Percentiles rank a stretch among this genome's conserved stretches.
phyloP scores from a whole-genome alignment of 2,888 invertebrate species.

The Pachymerium ferrugineum region DNA sequence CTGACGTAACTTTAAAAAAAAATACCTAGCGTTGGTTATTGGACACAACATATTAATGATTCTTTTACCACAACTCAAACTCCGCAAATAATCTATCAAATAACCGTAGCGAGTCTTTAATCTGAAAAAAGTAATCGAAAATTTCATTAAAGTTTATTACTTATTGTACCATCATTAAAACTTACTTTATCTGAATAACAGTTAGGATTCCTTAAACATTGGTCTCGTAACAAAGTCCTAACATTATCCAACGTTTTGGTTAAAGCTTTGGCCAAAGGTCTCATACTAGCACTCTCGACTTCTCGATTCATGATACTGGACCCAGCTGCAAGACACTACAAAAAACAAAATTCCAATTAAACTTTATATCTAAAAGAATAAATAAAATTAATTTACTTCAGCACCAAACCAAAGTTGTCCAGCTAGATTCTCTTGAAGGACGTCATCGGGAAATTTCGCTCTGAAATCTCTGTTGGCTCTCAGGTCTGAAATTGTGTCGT shows the following conservation, averaged over 20 bases:
- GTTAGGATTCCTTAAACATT: constrained; percentile 51
- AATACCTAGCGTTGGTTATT: too few relatives aligned
- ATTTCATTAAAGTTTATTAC: too few relatives aligned
- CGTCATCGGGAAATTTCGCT: constrained; percentile 98
- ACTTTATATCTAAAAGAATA: too few relatives aligned
- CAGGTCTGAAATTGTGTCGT: constrained; percentile 76
- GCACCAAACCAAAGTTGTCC: constrained; percentile 99
- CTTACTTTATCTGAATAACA: constrained; percentile 50
- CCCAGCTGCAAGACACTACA: constrained; percentile 91
- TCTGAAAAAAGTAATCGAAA: constrained; percentile 40
- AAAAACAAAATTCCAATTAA: too few relatives aligned
- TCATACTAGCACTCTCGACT: constrained; percentile 89
- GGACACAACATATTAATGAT: too few relatives aligned
- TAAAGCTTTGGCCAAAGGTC: constrained; percentile 90
- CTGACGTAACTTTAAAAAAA: constrained; percentile 96
- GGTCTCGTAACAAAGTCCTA: constrained; percentile 80
- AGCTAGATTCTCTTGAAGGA: constrained; percentile 93
- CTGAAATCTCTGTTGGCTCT: constrained; percentile 89
- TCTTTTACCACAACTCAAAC: constrained; percentile 75
- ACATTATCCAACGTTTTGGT: constrained; percentile 94
- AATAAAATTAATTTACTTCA: too few relatives aligned
- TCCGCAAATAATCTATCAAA: constrained; percentile 94
- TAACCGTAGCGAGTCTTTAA: constrained; percentile 60
- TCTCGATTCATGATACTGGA: constrained; percentile 98
- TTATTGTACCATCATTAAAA: constrained; percentile 33